A percentile compares a stretch with the other conserved stretches of the same genome.
These are phyloP conservation scores for Okapia johnstoni DNA, from an alignment of 2,113 vertebrate species.

Conservation along the genomic window DNA sequence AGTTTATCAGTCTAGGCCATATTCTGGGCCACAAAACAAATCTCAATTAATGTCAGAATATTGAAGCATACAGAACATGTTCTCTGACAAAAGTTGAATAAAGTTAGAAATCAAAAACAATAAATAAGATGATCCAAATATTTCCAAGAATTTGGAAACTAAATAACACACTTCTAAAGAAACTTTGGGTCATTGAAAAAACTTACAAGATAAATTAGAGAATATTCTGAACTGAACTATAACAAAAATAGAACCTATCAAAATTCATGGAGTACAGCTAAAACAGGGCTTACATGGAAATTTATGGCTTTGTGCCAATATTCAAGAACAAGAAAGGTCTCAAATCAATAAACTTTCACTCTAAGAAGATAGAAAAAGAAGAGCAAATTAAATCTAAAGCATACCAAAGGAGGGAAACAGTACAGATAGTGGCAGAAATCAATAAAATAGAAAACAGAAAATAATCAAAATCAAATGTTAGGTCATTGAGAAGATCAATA, in stretches of 20 bases:
- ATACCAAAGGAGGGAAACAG: background rate
- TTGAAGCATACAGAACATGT: background rate
- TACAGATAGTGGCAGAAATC: background rate
- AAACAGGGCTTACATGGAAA: background rate
- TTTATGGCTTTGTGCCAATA: background rate
- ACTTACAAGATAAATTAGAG: background rate
- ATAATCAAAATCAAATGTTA: background rate
- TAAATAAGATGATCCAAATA: background rate
- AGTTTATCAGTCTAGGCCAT: background rate
- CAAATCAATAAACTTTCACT: background rate
- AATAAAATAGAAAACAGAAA: constrained; percentile 13
- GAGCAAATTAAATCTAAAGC: constrained; percentile 14
- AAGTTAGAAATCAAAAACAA: constrained; percentile 20
- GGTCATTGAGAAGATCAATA: background rate
- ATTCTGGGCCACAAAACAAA: background rate
- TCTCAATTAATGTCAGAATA: background rate
- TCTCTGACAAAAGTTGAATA: constrained; percentile 2
- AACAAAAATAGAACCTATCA: background rate
- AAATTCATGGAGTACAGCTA: background rate
- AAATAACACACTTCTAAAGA: background rate
- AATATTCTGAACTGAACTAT: constrained; percentile 11
- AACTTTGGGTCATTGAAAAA: background rate
- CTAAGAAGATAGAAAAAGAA: background rate
- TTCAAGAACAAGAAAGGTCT: background rate
- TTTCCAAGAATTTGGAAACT: constrained; percentile 19